Conservation (phyloP, 2,888 invertebrate genomes). For the Nymphalis polychloros region DNA sequence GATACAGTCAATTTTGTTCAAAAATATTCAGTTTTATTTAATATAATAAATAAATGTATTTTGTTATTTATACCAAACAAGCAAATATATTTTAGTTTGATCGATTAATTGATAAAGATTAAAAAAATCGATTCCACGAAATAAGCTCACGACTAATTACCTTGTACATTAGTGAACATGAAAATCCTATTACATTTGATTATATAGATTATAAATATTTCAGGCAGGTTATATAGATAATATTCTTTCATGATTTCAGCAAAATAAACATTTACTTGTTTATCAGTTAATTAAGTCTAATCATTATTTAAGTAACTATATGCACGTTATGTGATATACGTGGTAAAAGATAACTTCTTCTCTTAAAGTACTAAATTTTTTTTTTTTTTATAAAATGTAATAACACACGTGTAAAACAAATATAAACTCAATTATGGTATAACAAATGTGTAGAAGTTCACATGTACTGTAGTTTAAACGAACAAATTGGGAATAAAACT, state of each 20-base stretch:
- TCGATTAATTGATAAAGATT: neutral
- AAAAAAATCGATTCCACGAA: neutral
- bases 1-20: no score
- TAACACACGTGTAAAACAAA: no score
- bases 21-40: no score
- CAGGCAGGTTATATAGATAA: neutral
- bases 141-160: conserved; percentile 17
- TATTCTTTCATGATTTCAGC: neutral
- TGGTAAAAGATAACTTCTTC: no score
- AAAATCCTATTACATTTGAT: conserved; percentile 20
- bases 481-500: no score
- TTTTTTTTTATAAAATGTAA: no score
- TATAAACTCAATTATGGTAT: no score
- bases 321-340: no score
- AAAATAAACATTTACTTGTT: neutral
- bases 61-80: neutral
- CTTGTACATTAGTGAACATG: conserved; percentile 20
- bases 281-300: neutral
- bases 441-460: no score
- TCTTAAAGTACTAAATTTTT: no score
- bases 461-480: no score
- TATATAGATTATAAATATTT: neutral
- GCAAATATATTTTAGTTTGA: neutral
- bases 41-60: neutral
- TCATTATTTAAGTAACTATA: conserved; percentile 1